Evolutionary conservation across 1,140 invertebrate species (phyloP), one percentile per base, ranked within the genome.

Genomic region (Lithobius niger): DNA sequence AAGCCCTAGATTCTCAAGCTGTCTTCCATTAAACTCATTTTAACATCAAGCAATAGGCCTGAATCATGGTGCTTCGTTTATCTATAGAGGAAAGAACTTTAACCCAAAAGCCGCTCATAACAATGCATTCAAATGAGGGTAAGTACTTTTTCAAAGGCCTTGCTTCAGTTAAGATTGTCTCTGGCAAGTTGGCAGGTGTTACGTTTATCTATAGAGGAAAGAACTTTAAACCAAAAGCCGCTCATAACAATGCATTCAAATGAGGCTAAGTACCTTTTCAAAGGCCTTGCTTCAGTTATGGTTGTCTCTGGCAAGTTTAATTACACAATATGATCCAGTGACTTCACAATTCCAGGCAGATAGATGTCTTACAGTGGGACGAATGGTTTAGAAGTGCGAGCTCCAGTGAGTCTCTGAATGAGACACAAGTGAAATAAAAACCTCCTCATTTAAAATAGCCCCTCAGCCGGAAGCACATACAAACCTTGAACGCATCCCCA

Each of bases 401-500:
- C 31, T 36, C 31, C 31, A 36, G 6, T n/a, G 6, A 10, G 31
- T 36, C 31, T 36, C n/a, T 36, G 31, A 36, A 36, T 6, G 6
- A 36, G 31, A 36, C 6, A 10, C 6, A 36, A 36, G 31, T 10
- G 31, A 36, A 10, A 36, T 36, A n/a, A 6, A 6, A 36, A n/a
- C 31, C n/a, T 36, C n/a, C 6, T 36, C 31, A 10, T 36, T 6
- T 10, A 36, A n/a, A 36, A 36, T 36, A 10, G 6, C n/a, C 31
- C 31, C 6, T 36, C 31, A 10, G 6, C 6, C 31, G n/a, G 31
- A 36, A 54, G 18, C 16, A 19, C 28, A 45, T 54, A 45, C 27
- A 44, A 27, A 18, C 47, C 25, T 36, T 54, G 53, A 19, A 54
- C 3, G n/a, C 18, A 18, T 31, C 26, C 36, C 44, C 25, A 54